phyloP scores from a whole-genome alignment of 2,888 invertebrate species.

The Drosophila anceps region DNA sequence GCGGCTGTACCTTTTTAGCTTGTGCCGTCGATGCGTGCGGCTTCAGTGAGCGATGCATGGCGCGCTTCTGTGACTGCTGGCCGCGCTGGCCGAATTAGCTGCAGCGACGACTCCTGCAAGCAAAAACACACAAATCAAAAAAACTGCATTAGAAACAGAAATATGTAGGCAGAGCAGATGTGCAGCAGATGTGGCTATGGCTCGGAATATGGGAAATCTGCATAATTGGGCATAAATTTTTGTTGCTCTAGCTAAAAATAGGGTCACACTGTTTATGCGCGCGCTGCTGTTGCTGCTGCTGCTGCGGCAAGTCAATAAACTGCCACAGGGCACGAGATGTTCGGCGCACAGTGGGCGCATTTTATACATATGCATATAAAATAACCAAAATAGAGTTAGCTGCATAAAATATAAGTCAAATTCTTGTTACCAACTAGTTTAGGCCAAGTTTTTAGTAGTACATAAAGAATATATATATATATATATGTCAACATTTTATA shows the following conservation, averaged over 20 bases:
- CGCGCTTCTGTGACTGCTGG: conserved; percentile 79
- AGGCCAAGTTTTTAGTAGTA: neutral
- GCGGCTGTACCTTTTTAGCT: conserved; percentile 96
- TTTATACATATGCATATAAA: neutral
- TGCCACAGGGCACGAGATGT: conserved; percentile 49
- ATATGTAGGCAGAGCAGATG: conserved; percentile 13
- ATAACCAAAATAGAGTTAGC: neutral
- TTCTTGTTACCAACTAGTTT: neutral
- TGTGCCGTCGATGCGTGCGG: conserved; percentile 94
- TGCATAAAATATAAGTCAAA: neutral
- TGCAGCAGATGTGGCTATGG: conserved; percentile 51
- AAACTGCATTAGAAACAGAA: conserved; percentile 52
- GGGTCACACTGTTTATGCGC: conserved; percentile 72
- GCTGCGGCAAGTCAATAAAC: conserved; percentile 74
- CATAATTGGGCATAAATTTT: conserved; percentile 76
- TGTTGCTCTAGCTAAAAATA: conserved; percentile 69
- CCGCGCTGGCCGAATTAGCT: conserved; percentile 83
- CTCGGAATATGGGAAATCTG: conserved; percentile 60
- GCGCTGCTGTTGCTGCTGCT: conserved; percentile 25
- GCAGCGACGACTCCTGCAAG: conserved; percentile 67
- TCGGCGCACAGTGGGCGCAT: conserved; percentile 37
- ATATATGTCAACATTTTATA: neutral
- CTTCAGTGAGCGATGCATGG: conserved; percentile 95
- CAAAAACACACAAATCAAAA: conserved; percentile 1
- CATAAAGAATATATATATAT: neutral